These are phyloP conservation scores for Drosophila tristis DNA, from an alignment of 1,140 invertebrate genomes.

Conservation along the genomic window DNA sequence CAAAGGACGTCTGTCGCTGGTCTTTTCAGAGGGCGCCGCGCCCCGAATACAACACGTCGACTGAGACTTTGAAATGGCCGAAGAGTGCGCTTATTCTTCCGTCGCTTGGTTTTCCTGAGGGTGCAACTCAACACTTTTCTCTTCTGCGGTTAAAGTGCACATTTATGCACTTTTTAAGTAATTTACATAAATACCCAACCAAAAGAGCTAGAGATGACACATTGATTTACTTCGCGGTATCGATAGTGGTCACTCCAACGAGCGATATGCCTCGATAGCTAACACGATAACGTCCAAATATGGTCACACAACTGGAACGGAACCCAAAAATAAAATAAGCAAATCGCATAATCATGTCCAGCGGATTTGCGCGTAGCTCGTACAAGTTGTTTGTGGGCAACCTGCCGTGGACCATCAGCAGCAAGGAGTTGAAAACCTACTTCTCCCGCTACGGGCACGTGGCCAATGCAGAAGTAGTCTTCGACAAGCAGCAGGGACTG, in stretches of 20 bases:
- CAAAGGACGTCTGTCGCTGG: slow-evolving; percentile 30
- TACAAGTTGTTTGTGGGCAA: slow-evolving; percentile 90
- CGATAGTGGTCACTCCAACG: neutral
- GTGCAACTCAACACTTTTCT: slow-evolving; percentile 37
- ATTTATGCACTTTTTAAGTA: slow-evolving; percentile 51
- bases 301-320: neutral
- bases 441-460: slow-evolving; percentile 91
- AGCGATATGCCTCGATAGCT: slow-evolving; percentile 5
- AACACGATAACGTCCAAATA: too few species aligned
- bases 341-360: slow-evolving; percentile 49
- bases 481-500: slow-evolving; percentile 90
- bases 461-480: slow-evolving; percentile 87
- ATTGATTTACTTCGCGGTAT: slow-evolving; percentile 23
- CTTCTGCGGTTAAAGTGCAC: slow-evolving; percentile 43
- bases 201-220: slow-evolving; percentile 55
- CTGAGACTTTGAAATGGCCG: slow-evolving; percentile 12
- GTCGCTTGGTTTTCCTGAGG: slow-evolving; percentile 27
- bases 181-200: slow-evolving; percentile 68
- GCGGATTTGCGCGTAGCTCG: slow-evolving; percentile 75
- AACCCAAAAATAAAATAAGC: slow-evolving; percentile 1
- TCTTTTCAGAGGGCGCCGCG: slow-evolving; percentile 71
- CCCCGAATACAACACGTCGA: slow-evolving; percentile 58
- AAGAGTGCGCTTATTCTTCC: slow-evolving; percentile 1
- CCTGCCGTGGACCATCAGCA: slow-evolving; percentile 91
- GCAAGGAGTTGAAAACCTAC: slow-evolving; percentile 89